Base-by-base conservation (phyloP, 2,797 vertebrate species). In the Semotilus atromaculatus region DNA sequence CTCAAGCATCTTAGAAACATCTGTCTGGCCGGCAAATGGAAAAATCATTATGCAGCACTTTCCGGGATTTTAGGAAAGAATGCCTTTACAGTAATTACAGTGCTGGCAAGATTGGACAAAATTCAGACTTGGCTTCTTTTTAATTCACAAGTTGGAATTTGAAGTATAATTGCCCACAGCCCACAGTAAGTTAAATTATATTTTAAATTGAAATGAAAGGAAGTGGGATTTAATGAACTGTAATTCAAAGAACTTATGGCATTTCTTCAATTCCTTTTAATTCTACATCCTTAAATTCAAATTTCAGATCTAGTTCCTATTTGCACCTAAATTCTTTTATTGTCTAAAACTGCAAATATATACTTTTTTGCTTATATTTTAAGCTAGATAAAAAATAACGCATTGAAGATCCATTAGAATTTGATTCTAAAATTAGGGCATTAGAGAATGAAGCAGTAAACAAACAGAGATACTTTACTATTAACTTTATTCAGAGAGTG, bases 41-140 rank as follows among this genome's bases (percentile, higher is more conserved):
- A 58, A 86, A 19, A 48, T 62, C 38, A 36, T 80, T 81, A 34
- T 75, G 34, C 40, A 58, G 51, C 53, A 55, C 45, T 68, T 85
- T 74, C 77, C 26, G 10, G 19, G 43, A 85, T 85, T 82, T 70
- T 40, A 64, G 53, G 40, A 80, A 60, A 73, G 18, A 68, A 64
- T 81, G 19, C 34, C 13, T 51, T 48, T 64, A 64, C 18, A 31
- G 76, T 64, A 45, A 45, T 45, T 64, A 45, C 58, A 40, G 8
- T 77, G 23, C 55, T 40, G 53, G 74, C 34, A 77, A 36, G 74
- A 40, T 26, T 77, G 74, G 53, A 40, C 23, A 60, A 26, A 40
- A 58, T 60, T 26, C 7, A 0, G 21, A 76, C 58, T 76, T 76
- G 53, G 34, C 51, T 38, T 36, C 7, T 58, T 58, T 62, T 58